Conservation (phyloP, 2,113 vertebrate species). For the Lasiurus borealis region DNA sequence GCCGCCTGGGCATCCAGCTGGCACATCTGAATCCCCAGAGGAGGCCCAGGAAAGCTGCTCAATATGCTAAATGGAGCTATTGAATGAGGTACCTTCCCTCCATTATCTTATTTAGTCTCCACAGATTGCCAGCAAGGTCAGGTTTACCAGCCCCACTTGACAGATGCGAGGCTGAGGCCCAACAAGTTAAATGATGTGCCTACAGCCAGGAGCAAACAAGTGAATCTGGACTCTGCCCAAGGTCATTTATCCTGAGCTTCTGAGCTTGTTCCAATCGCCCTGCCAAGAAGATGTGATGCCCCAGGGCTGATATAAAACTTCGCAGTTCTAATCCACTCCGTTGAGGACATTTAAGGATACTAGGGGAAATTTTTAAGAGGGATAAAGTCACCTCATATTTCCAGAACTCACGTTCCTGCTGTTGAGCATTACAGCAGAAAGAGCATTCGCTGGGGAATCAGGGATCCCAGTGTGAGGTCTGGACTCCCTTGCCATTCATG, state of each 20-base stretch:
- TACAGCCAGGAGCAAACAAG: background rate
- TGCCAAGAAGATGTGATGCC: background rate
- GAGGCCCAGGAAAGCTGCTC: background rate
- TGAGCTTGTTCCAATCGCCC: background rate
- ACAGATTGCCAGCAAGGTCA: background rate
- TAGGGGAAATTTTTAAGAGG: background rate
- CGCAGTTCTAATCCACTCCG: background rate
- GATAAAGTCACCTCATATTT: background rate
- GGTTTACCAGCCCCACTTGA: background rate
- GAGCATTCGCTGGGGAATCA: background rate
- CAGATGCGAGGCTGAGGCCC: background rate
- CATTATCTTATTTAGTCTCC: background rate
- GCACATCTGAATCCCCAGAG: background rate
- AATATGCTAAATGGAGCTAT: background rate
- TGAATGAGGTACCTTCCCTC: background rate
- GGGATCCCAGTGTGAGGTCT: accelerated
- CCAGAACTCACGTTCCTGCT: background rate
- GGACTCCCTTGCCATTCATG: background rate
- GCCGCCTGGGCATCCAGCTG: background rate
- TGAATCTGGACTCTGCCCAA: background rate
- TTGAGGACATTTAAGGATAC: background rate
- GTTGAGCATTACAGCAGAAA: background rate
- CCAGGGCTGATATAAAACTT: background rate
- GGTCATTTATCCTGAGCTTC: background rate
- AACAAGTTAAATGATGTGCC: background rate